Base-by-base conservation (phyloP, 2,113 vertebrate species). In the Ptilorrhoa leucosticta region DNA sequence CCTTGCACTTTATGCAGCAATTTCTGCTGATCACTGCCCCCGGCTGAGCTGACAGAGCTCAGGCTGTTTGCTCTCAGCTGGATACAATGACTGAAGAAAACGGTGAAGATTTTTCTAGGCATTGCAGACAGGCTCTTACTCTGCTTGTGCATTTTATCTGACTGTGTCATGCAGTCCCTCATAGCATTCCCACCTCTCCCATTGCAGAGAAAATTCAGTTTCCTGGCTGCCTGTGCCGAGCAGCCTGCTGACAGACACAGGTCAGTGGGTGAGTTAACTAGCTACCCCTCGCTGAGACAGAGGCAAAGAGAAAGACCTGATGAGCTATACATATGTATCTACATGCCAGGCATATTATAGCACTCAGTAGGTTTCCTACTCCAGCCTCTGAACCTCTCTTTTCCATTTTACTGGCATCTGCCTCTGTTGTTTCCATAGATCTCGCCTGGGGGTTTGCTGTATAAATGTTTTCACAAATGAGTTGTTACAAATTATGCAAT, bases 201-300 rank as follows among this genome's bases (percentile, higher is more conserved):
- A 31, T 40, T 50, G 79, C 80, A 89, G 47, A 80, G 76, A 33
- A 81, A 82, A 82, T 79, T 92, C 73, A 56, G 60, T 48, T 91
- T 94, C 69, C 79, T 2, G 2, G 37, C 31, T 45, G 85, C 56
- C 60, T 27, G 72, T 71, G 85, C 69, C 0, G 1, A 81, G 83
- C 33, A 90, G 84, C 94, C 96, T 78, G 88, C 96, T 96, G 94
- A 53, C n/a, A 95, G 94, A 87, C 90, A 96, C 72, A 92, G 92
- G 96, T 92, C 94, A 96, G 88, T 89, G 88, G 82, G 75, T 88
- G 79, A 96, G 96, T 87, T 96, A 97, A 95, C 83, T 96, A 88
- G 58, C 71, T 71, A 40, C 75, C 71, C n/a, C 87, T 90, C 14
- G 5, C 93, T 93, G 94, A 81, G 92, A 85, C 7, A 15, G 78